Base-by-base conservation (phyloP, 1,140 invertebrate species). In the Drosophila pectinifera region DNA sequence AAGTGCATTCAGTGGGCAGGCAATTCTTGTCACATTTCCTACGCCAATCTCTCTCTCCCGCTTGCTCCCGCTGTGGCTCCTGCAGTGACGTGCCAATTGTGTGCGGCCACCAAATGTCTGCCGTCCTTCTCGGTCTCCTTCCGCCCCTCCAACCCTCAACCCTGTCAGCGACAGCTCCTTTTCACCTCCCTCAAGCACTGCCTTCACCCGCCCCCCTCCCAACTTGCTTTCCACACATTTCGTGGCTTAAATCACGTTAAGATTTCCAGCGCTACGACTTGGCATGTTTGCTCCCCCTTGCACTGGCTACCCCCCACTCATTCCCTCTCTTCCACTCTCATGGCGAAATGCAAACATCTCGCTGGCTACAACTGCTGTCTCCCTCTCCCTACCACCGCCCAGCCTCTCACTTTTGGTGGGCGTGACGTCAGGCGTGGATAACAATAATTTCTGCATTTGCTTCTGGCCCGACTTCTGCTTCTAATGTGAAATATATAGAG, bases 191-290 rank as follows among this genome's bases (percentile, higher is more conserved):
- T n/a, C n/a, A 5, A 11, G 13, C 20, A 8, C 16, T 5, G 7
- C 28, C 31, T 11, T 10, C 2, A 4, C 28, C 63, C 2, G 16
- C 26, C 3, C 4, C 28, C 14, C 18, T 48, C 13, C 11, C 13
- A 20, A 20, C 26, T 36, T 16, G 26, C 36, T 38, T 51, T 55
- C 42, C 31, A 31, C 28, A 61, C 57, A 58, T 58, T 78, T 80
- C 64, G 77, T 68, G 65, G 76, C 62, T 84, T 85, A 85, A 84
- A 84, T 85, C 80, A 84, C 72, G 77, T 80, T 80, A 85, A 80
- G 81, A 84, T 73, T 84, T 84, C 51, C 80, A 72, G 69, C 39
- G 54, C 68, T 49, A 68, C 69, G 76, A 65, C 76, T 80, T 67
- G 80, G 80, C 76, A 80, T 83, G 76, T 84, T 72, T 67, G 72